A percentile compares a stretch with the other conserved stretches of the same genome.
Conservation (phyloP, 2,888 invertebrate genomes). For the Himalopsyche tibetana region DNA sequence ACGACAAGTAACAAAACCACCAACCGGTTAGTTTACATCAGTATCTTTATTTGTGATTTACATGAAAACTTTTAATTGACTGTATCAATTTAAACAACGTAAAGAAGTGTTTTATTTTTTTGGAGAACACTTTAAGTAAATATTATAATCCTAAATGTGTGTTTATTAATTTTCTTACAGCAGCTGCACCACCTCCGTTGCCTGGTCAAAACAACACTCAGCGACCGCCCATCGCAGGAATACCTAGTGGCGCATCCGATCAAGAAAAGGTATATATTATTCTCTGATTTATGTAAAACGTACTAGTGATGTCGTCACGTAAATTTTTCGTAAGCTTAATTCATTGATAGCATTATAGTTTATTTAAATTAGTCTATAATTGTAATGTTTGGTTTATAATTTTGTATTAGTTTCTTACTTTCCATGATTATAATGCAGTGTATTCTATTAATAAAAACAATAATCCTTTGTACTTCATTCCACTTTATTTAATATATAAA, state of each 20-base stretch:
- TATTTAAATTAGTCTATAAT: too few species aligned
- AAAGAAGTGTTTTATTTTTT: too few species aligned
- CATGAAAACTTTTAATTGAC: too few species aligned
- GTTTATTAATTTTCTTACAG: neutral
- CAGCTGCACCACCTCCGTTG: constrained; percentile 65
- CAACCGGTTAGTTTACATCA: constrained; percentile 51
- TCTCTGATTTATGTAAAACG: constrained; percentile 45
- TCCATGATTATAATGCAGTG: too few species aligned
- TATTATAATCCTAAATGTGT: too few species aligned
- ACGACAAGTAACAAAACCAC: constrained; percentile 73
- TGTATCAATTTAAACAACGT: constrained; percentile 49
- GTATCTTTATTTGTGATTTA: too few species aligned
- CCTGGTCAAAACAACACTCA: constrained; percentile 65
- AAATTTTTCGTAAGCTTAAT: neutral
- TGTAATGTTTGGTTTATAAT: too few species aligned
- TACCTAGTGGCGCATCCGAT: constrained; percentile 90
- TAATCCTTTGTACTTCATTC: too few species aligned
- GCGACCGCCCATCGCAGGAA: constrained; percentile 78
- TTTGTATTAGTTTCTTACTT: too few species aligned
- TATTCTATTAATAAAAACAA: too few species aligned
- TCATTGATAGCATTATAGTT: neutral
- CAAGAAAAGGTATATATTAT: constrained; percentile 87
- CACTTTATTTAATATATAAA: too few species aligned
- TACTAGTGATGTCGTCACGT: neutral
- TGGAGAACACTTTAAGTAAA: too few species aligned